Evolutionary conservation across 2,888 invertebrate species (phyloP).

Genomic region (Hydraecia micacea): DNA sequence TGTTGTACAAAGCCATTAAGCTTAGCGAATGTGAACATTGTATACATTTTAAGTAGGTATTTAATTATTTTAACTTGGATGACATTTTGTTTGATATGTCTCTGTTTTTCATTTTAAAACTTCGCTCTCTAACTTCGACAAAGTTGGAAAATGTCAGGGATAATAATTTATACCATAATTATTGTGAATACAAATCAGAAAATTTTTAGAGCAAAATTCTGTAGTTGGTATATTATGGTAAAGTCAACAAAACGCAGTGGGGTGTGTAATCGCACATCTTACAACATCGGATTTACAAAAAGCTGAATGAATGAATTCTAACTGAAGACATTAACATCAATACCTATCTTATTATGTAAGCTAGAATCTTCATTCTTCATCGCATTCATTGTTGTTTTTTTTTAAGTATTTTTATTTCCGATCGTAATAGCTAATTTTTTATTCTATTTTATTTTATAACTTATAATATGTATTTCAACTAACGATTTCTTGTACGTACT

Average conservation of each 20-base stretch:
- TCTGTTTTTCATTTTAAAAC: constrained; percentile 4
- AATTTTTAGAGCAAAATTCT: neutral
- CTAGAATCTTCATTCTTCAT: no score
- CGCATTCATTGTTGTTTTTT: no score
- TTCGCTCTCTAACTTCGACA: neutral
- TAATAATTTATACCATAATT: neutral
- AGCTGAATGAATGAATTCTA: no score
- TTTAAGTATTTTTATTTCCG: no score
- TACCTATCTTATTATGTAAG: neutral
- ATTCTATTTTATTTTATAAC: no score
- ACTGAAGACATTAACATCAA: neutral
- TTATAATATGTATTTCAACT: no score
- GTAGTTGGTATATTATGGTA: neutral
- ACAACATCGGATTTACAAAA: neutral
- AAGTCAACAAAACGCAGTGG: neutral
- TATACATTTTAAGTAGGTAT: constrained; percentile 45
- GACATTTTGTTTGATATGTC: constrained; percentile 19
- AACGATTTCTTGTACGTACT: no score
- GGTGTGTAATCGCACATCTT: neutral
- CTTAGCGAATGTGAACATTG: constrained; percentile 52
- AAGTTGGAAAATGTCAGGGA: neutral
- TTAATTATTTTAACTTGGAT: constrained; percentile 44
- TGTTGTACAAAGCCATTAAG: constrained; percentile 52
- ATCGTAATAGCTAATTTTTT: no score
- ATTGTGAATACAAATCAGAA: neutral